Evolutionary conservation across 2,888 invertebrate genomes (phyloP), one percentile per base, ranked within the genome.

Genomic region (Drosophila dives): DNA sequence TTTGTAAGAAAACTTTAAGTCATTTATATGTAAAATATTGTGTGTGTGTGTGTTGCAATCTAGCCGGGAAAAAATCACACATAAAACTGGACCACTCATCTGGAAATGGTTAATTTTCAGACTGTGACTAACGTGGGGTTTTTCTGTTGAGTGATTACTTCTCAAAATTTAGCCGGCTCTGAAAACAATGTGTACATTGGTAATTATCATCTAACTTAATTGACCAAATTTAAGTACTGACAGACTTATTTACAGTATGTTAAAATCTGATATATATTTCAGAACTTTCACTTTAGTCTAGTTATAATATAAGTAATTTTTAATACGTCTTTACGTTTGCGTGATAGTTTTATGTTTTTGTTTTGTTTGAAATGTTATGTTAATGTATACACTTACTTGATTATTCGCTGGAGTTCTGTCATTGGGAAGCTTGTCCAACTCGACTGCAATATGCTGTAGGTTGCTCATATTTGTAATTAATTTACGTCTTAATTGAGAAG

Each of bases 391-490:
- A 77, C 81, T 83, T 70, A 86, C 86, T 56, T 78, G 76, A 64
- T 64, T 75, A 53, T 58, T 72, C 1, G 59, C 29, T 75, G 48
- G 11, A 6, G 73, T 66, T 53, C 64, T 70, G 32, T 62, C 55
- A 32, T 51, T 60, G 32, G 45, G 23, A 11, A 58, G 26, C 20
- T 65, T 76, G 65, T 86, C 81, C 84, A 86, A 81, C 62, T 86
- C 68, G n/a, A 86, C 55, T 36, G 86, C 54, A 51, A 75, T 64
- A 29, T 88, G 84, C 61, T 83, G 58, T 49, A 33, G 36, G 38
- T 80, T 81, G 48, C 59, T 85, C 88, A 85, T 81, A 71, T 70
- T 66, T 66, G 55, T 45, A 67, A 59, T 65, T 61, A 65, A 45
- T 34, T 59, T 50, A 26, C 12, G 23, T 49, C 29, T 71, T 50